Conservation (phyloP, 2,888 invertebrate species). For the Acrobasis consociella region DNA sequence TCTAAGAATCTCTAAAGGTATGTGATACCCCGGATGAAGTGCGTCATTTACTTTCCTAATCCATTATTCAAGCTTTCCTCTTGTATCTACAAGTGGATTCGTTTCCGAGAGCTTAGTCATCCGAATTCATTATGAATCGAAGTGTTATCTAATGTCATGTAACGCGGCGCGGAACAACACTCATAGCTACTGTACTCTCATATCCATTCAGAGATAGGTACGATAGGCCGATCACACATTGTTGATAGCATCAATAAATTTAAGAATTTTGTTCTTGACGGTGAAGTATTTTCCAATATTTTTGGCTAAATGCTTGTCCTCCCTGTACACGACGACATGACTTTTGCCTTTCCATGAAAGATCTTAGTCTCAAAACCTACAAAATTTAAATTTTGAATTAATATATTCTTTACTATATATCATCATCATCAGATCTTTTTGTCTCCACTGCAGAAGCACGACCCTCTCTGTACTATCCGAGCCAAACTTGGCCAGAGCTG, state of each 20-base stretch:
- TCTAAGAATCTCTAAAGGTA: conserved; percentile 1
- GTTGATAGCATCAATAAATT: background rate
- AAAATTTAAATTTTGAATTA: too few relatives aligned
- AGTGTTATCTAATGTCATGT: conserved; percentile 9
- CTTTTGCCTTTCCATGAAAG: too few relatives aligned
- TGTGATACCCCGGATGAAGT: conserved; percentile 1
- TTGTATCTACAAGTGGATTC: background rate
- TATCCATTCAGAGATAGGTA: conserved; percentile 12
- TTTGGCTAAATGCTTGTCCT: too few relatives aligned
- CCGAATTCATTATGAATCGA: conserved; percentile 1
- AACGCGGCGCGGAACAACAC: background rate
- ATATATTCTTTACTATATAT: too few relatives aligned
- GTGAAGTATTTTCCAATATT: too few relatives aligned
- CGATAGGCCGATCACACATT: background rate
- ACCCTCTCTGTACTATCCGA: too few relatives aligned
- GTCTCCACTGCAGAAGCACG: too few relatives aligned
- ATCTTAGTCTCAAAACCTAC: too few relatives aligned
- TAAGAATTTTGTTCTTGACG: too few relatives aligned
- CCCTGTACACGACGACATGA: too few relatives aligned
- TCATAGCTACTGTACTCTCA: conserved; percentile 6
- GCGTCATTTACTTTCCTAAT: conserved; percentile 1
- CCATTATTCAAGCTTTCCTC: background rate
- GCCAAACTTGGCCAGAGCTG: too few relatives aligned
- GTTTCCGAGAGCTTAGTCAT: conserved; percentile 4
- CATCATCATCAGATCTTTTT: too few relatives aligned